A percentile compares a stretch with the other conserved stretches of the same genome.
phyloP scores from a whole-genome alignment of 2,888 invertebrate species.

The Chymomyza fuscimana region DNA sequence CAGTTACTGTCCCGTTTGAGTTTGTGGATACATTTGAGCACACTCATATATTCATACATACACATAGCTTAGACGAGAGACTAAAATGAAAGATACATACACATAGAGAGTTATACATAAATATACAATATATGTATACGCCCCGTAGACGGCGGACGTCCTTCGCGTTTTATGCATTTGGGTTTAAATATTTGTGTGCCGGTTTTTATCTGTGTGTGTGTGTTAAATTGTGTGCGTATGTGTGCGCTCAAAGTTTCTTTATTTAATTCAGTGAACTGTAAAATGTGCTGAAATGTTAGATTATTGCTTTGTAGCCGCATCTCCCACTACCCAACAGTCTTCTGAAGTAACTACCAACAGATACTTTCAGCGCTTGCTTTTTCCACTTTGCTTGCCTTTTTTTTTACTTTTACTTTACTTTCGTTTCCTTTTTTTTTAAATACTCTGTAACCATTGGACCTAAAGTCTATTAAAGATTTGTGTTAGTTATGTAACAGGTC shows the following conservation, averaged over 20 bases:
- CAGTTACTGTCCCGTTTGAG: conserved; percentile 61
- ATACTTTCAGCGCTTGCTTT: conserved; percentile 48
- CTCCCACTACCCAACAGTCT: conserved; percentile 12
- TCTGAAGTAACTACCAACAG: conserved; percentile 49
- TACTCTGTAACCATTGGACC: too few relatives aligned
- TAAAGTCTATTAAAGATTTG: too few relatives aligned
- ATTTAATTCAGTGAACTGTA: conserved; percentile 73
- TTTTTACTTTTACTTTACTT: not conserved
- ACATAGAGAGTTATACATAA: conserved; percentile 20
- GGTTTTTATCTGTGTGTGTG: conserved; percentile 1
- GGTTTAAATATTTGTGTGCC: conserved; percentile 39
- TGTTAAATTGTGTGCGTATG: conserved; percentile 29
- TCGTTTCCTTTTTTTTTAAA: not conserved
- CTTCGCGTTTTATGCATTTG: conserved; percentile 32
- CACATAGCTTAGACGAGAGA: conserved; percentile 17
- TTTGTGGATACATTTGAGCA: conserved; percentile 62
- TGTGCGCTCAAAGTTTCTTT: conserved; percentile 65
- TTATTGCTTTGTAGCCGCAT: conserved; percentile 58
- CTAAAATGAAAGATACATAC: conserved; percentile 15
- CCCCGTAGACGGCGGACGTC: conserved; percentile 35
- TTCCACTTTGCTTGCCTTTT: conserved; percentile 8
- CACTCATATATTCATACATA: conserved; percentile 32
- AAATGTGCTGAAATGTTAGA: conserved; percentile 72
- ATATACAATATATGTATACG: conserved; percentile 32
- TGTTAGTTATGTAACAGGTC: too few relatives aligned